These are phyloP conservation scores for Tanaodytes sp. DNA, from an alignment of 2,888 invertebrate species.

Conservation along the genomic window DNA sequence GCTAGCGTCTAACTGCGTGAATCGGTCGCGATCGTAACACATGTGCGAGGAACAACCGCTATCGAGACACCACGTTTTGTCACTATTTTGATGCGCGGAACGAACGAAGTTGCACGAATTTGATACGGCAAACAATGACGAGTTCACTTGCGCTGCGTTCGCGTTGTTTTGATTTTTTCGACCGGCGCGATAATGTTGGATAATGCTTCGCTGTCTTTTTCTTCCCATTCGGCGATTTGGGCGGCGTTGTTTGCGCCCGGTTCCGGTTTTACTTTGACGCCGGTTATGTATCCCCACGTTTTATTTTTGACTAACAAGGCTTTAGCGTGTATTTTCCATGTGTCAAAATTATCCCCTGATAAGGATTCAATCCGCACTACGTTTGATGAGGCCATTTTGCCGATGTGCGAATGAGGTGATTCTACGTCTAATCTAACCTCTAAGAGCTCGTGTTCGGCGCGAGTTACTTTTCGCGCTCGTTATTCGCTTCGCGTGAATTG, in stretches of 20 bases:
- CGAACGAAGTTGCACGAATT: constrained; percentile 3
- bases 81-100: background rate
- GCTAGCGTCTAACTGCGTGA: background rate
- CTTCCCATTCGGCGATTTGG: background rate
- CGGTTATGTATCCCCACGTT: background rate
- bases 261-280: background rate
- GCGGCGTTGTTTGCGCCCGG: background rate
- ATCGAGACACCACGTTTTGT: constrained; percentile 31
- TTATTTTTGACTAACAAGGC: background rate
- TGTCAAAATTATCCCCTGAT: background rate
- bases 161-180: constrained; percentile 24
- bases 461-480: no score
- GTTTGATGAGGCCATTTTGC: background rate
- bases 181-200: background rate
- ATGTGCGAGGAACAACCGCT: constrained; percentile 45
- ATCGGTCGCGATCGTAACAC: constrained; percentile 25
- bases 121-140: constrained; percentile 1
- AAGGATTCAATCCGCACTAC: background rate
- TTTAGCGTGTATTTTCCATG: background rate
- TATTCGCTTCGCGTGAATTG: no score
- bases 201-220: background rate
- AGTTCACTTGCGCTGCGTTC: constrained; percentile 10
- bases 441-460: no score
- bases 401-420: background rate
- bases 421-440: background rate